Percentiles rank a stretch among this genome's conserved stretches.
phyloP scores from a whole-genome alignment of 2,888 invertebrate genomes.

The Lepidochrysops patricia region DNA sequence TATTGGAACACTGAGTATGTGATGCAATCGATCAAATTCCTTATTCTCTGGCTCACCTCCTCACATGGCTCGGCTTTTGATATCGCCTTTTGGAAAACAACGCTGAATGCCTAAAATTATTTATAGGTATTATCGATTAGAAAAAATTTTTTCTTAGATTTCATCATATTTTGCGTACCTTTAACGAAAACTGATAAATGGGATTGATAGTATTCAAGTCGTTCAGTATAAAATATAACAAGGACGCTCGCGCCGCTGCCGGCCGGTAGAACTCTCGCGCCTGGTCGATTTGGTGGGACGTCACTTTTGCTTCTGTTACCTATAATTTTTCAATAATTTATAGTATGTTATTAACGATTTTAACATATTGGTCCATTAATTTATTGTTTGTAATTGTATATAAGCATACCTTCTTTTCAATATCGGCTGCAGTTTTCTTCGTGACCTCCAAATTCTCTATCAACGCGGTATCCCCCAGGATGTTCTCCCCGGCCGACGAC shows the following conservation, averaged over 20 bases:
- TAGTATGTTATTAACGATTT: slow-evolving; percentile 4
- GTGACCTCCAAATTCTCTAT: slow-evolving; percentile 98
- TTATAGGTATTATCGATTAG: not conserved
- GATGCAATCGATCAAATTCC: slow-evolving; percentile 94
- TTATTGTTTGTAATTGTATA: not conserved
- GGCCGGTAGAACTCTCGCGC: slow-evolving; percentile 92
- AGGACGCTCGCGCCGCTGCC: slow-evolving; percentile 93
- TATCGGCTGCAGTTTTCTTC: slow-evolving; percentile 95
- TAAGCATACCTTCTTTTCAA: slow-evolving; percentile 84
- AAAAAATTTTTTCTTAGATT: too few relatives aligned
- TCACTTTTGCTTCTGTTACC: slow-evolving; percentile 92
- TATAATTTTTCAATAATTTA: too few relatives aligned
- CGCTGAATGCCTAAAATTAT: slow-evolving; percentile 89
- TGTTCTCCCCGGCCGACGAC: slow-evolving; percentile 94
- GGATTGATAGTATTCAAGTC: slow-evolving; percentile 97
- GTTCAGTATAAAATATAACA: slow-evolving; percentile 95
- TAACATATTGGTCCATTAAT: not conserved
- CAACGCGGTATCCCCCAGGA: slow-evolving; percentile 93
- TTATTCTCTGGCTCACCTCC: slow-evolving; percentile 84
- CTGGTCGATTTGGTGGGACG: slow-evolving; percentile 92
- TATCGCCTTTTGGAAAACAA: slow-evolving; percentile 98
- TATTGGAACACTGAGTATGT: slow-evolving; percentile 96
- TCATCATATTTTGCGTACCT: slow-evolving; percentile 71
- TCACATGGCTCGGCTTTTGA: slow-evolving; percentile 88
- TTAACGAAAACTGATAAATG: slow-evolving; percentile 97